These are phyloP conservation scores for Scaptomyza montana DNA, from an alignment of 1,140 invertebrate genomes.

Conservation along the genomic window DNA sequence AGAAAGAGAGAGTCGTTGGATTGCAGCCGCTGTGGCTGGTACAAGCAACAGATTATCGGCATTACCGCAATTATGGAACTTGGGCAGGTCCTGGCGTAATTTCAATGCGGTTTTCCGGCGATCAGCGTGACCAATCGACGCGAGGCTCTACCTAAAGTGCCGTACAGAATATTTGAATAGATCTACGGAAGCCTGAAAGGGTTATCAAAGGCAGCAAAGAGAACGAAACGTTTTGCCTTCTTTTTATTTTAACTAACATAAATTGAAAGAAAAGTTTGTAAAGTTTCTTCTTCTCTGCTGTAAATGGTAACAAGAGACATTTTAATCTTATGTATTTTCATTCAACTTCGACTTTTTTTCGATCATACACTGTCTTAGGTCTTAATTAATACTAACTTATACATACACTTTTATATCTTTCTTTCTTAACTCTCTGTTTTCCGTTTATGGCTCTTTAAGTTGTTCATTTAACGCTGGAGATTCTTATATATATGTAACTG, in stretches of 20 bases:
- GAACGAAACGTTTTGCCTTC: too few species aligned
- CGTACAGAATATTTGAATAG: not conserved
- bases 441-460: constrained; percentile 47
- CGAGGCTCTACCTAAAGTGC: constrained; percentile 36
- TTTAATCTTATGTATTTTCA: too few species aligned
- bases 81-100: constrained; percentile 78
- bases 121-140: constrained; percentile 59
- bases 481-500: constrained; percentile 21
- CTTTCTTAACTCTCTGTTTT: not conserved
- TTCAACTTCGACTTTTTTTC: too few species aligned
- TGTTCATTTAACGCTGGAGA: constrained; percentile 42
- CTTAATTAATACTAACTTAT: not conserved
- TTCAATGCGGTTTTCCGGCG: constrained; percentile 77
- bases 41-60: constrained; percentile 72
- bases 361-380: too few species aligned
- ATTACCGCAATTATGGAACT: constrained; percentile 79
- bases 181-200: not conserved
- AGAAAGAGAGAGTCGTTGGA: not conserved
- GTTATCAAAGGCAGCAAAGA: not conserved
- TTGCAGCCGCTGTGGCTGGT: constrained; percentile 7
- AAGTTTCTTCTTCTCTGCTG: too few species aligned
- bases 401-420: too few species aligned
- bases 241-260: too few species aligned
- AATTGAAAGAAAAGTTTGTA: too few species aligned
- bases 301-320: too few species aligned